Base-by-base conservation (phyloP, 2,113 vertebrate species). In the Myrmecophaga tridactyla region DNA sequence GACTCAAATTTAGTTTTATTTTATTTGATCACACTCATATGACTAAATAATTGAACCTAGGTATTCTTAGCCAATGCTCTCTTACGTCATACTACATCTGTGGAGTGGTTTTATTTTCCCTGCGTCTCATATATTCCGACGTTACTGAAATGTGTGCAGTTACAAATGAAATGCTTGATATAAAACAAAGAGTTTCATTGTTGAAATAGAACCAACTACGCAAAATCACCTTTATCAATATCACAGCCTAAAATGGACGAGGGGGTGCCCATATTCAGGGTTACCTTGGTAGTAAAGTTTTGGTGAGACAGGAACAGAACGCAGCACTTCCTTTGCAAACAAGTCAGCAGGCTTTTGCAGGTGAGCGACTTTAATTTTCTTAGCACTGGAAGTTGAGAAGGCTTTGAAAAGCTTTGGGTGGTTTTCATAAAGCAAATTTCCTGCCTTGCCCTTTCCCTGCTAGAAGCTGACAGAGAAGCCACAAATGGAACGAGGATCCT, bases 341-440 rank as follows among this genome's bases (percentile, higher is more conserved):
- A 90, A 62, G 34, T 15, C 43, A 92, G 27, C 34, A 13, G 65
- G 48, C 13, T 76, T 78, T 69, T 15, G 85, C 6, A 25, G 13
- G 7, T 89, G 84, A 23, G 15, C 82, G 53, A 63, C 18, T 17
- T 89, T 94, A 51, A 78, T 62, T 63, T 92, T 85, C 76, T 83
- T 60, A 91, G 73, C 25, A 36, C 34, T 63, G 29, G 17, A 29
- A 58, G 3, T 92, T 56, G 87, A 70, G 53, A 73, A 29, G 69
- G 46, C 31, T 84, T 88, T 82, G 14, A 84, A 94, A 94, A 95
- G 34, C 69, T 93, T 95, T 76, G 69, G 69, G 31, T 88, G 60
- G 53, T 90, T 92, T 95, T 85, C 13, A 53, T 72, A 80, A 94
- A 78, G 43, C 56, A 93, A 93, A 96, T 95, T 92, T 97, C 63